Conservation (phyloP, 2,113 vertebrate genomes). For the Chloebia gouldiae region DNA sequence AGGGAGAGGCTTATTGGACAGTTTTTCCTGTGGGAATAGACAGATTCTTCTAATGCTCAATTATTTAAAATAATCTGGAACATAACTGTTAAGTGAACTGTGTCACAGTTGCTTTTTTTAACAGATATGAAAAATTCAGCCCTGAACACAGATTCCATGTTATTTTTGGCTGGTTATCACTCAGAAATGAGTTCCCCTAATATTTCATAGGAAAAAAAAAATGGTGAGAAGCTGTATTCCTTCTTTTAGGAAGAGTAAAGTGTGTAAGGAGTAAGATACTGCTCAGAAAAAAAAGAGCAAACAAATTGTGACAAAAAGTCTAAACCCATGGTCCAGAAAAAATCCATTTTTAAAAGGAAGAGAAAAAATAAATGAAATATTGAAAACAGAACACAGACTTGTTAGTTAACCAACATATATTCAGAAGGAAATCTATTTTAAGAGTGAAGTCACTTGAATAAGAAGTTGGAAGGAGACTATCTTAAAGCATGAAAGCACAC, state of each 20-base stretch:
- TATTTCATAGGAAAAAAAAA: constrained; percentile 1
- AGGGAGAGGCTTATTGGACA: constrained; percentile 59
- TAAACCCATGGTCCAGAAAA: background rate
- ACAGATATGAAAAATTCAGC: constrained; percentile 48
- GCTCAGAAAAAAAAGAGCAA: background rate
- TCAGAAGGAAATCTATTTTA: background rate
- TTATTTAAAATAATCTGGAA: constrained; percentile 69
- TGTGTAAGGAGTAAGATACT: background rate
- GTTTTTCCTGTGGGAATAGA: constrained; percentile 60
- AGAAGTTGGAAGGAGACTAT: background rate
- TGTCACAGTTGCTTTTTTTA: constrained; percentile 56
- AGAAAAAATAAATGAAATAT: background rate
- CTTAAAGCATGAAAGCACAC: background rate
- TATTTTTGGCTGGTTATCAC: constrained; percentile 46
- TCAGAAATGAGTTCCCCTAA: constrained; percentile 29
- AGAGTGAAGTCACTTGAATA: background rate
- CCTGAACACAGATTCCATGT: background rate
- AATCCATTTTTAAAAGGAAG: background rate
- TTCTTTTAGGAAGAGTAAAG: background rate
- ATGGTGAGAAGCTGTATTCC: background rate
- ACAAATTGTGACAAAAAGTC: background rate
- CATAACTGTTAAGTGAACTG: constrained; percentile 66
- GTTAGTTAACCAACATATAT: background rate
- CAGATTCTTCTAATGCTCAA: constrained; percentile 51
- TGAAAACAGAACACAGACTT: background rate